These are phyloP conservation scores for Cricetomys ansorgei DNA, from an alignment of 2,113 vertebrate species.

Conservation along the genomic window DNA sequence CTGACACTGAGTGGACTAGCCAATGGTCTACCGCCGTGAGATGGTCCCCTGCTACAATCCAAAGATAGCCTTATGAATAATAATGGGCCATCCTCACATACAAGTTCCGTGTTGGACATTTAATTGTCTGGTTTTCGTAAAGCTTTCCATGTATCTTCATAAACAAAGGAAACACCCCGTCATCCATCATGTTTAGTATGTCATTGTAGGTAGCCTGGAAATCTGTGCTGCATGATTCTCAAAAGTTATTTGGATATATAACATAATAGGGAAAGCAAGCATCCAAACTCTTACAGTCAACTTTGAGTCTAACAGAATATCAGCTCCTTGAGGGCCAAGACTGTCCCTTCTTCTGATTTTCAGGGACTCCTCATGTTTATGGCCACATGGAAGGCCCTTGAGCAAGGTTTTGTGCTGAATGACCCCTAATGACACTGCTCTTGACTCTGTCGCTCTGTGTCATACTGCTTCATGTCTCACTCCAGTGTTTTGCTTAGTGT, in stretches of 20 bases:
- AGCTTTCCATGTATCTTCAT: not conserved
- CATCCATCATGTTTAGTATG: not conserved
- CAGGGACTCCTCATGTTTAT: not conserved
- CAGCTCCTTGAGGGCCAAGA: too few relatives aligned
- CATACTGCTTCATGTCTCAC: not conserved
- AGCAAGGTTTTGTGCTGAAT: not conserved
- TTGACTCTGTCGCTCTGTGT: not conserved
- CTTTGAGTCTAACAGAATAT: not conserved
- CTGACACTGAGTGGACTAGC: not conserved
- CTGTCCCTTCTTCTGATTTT: not conserved
- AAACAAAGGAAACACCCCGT: not conserved
- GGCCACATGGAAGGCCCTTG: not conserved
- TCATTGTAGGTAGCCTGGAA: not conserved
- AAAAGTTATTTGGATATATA: not conserved
- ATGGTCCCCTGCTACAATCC: accelerated
- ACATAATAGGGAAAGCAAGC: not conserved
- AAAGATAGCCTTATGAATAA: not conserved
- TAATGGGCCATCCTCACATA: not conserved
- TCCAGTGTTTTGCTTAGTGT: not conserved
- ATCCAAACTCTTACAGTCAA: not conserved
- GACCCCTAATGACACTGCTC: not conserved
- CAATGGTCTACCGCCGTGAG: not conserved
- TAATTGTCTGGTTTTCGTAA: constrained; percentile 1
- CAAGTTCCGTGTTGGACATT: not conserved
- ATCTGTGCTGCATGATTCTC: not conserved